These are phyloP conservation scores for Ailurus styani DNA, from an alignment of 2,113 vertebrate genomes.

Conservation along the genomic window DNA sequence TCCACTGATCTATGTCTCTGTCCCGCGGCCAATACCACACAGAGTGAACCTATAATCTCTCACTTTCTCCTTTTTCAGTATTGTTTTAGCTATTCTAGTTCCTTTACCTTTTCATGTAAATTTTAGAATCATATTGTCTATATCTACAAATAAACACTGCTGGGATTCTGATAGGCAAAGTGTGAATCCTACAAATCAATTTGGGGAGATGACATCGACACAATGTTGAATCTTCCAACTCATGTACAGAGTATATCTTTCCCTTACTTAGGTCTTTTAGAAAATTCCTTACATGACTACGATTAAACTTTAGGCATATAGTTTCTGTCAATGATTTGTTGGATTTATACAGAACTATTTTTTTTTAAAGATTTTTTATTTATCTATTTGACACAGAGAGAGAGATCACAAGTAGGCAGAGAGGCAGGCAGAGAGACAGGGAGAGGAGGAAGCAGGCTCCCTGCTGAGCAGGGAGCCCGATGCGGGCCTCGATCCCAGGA, in stretches of 20 bases:
- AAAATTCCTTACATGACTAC: not conserved
- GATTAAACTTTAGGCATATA: not conserved
- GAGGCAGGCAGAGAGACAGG: no score
- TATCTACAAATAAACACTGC: not conserved
- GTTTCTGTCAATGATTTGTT: not conserved
- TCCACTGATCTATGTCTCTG: not conserved
- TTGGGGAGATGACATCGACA: not conserved
- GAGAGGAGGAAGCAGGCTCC: no score
- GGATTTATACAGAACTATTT: not conserved
- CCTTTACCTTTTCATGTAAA: not conserved
- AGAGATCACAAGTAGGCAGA: no score
- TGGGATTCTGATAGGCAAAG: not conserved
- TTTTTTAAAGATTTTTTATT: no score
- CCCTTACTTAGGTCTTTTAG: not conserved
- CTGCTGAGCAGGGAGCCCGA: no score
- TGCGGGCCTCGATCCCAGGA: no score
- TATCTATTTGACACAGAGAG: no score
- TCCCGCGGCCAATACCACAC: no score
- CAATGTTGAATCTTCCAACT: not conserved
- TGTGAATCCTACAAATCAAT: not conserved
- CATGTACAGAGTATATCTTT: not conserved
- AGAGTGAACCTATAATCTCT: not conserved
- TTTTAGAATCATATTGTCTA: not conserved
- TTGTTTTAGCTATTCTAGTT: not conserved
- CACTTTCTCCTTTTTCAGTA: not conserved